Conservation (phyloP, 2,888 invertebrate species). For the Margaritifera margaritifera region DNA sequence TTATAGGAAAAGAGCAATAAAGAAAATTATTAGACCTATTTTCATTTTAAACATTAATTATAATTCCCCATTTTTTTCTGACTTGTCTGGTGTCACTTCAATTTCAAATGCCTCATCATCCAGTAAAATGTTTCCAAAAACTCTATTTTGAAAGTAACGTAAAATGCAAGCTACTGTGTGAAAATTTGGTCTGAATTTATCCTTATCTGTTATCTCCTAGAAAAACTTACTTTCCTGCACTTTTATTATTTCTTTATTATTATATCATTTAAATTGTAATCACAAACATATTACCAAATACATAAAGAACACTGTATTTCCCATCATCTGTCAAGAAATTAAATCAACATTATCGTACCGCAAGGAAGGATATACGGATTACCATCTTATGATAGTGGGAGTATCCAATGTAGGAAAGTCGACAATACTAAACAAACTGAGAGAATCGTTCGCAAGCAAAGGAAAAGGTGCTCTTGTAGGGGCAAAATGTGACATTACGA, state of each 20-base stretch:
- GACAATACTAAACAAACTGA: slow-evolving; percentile 68
- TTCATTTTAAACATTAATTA: no score
- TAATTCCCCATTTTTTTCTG: slow-evolving; percentile 1
- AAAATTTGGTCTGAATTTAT: slow-evolving; percentile 51
- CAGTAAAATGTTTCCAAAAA: slow-evolving; percentile 60
- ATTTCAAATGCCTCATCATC: slow-evolving; percentile 59
- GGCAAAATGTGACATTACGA: slow-evolving; percentile 85
- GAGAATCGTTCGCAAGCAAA: slow-evolving; percentile 53
- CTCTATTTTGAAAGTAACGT: slow-evolving; percentile 59
- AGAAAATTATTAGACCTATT: slow-evolving; percentile 6
- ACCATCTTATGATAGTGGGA: slow-evolving; percentile 68
- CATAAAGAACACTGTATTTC: slow-evolving; percentile 76
- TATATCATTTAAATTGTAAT: slow-evolving; percentile 85
- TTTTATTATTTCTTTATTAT: no score
- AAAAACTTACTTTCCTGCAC: slow-evolving; percentile 22
- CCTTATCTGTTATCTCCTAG: slow-evolving; percentile 18
- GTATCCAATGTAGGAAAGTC: slow-evolving; percentile 73
- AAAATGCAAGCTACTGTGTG: slow-evolving; percentile 50
- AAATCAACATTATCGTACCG: slow-evolving; percentile 83
- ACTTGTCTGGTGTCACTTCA: not conserved
- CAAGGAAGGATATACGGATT: slow-evolving; percentile 77
- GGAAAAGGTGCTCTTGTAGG: slow-evolving; percentile 79
- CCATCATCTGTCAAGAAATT: slow-evolving; percentile 82
- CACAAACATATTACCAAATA: slow-evolving; percentile 46
- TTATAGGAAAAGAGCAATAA: not conserved